phyloP scores from a whole-genome alignment of 2,797 vertebrate genomes.

The Poecilia wingei region DNA sequence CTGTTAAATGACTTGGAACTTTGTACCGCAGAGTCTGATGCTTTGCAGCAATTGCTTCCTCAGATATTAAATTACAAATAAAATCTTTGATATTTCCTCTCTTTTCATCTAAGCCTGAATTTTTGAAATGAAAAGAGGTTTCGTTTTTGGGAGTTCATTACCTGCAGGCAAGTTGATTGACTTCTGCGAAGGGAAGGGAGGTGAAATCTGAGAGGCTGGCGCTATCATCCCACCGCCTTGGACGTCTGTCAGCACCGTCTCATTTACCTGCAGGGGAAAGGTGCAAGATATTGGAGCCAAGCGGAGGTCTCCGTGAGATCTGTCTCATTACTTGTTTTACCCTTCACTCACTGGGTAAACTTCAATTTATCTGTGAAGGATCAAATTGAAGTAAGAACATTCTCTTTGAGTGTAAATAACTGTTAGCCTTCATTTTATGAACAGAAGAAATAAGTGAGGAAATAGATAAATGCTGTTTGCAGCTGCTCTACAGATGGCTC shows the following conservation, averaged over 20 bases:
- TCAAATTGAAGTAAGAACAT: conserved; percentile 25
- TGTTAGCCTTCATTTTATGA: conserved; percentile 5
- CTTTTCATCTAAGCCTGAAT: background rate
- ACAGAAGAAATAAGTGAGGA: conserved; percentile 15
- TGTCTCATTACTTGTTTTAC: conserved; percentile 4
- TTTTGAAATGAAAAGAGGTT: background rate
- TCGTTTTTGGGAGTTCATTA: conserved; percentile 44
- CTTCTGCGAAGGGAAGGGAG: conserved; percentile 78
- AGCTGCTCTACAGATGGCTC: conserved; percentile 18
- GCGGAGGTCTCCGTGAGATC: background rate
- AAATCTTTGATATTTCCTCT: background rate
- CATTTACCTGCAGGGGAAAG: conserved; percentile 74
- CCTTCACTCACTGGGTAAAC: background rate
- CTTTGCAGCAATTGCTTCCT: background rate
- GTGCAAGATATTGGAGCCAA: conserved; percentile 23
- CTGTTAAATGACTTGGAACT: background rate
- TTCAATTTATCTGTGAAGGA: background rate
- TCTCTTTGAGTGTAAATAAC: conserved; percentile 25
- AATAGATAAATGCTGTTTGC: conserved; percentile 32
- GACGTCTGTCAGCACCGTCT: conserved; percentile 74
- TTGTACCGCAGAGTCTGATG: background rate
- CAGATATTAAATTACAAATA: background rate
- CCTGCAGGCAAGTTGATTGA: conserved; percentile 81
- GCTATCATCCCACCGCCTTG: conserved; percentile 64
- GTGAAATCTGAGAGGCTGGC: conserved; percentile 77